Conservation (phyloP, 2,888 invertebrate species). For the Apamea monoglypha region DNA sequence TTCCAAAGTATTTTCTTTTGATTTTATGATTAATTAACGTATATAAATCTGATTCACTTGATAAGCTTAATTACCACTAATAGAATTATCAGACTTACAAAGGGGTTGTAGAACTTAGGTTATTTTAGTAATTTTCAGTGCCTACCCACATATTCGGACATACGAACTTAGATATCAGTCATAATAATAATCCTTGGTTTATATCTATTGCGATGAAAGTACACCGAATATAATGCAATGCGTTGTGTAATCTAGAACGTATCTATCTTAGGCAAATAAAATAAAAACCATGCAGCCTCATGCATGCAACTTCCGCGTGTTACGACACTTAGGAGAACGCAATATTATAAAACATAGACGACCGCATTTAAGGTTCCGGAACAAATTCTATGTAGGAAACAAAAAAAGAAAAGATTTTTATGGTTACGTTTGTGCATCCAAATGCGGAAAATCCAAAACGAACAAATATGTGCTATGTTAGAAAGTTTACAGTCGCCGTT, state of each 20-base stretch:
- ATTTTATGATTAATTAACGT: neutral
- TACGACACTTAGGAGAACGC: constrained; percentile 34
- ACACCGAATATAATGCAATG: constrained; percentile 25
- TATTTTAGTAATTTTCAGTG: neutral
- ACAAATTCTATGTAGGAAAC: constrained; percentile 48
- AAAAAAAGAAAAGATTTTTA: constrained; percentile 19
- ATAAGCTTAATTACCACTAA: no score
- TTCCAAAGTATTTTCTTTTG: constrained; percentile 77
- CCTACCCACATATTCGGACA: neutral
- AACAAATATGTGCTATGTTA: constrained; percentile 64
- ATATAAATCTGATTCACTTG: neutral
- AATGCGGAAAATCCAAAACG: constrained; percentile 64
- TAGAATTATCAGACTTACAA: neutral
- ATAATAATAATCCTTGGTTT: neutral
- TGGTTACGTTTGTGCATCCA: constrained; percentile 48
- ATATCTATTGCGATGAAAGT: constrained; percentile 44
- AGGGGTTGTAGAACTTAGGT: neutral
- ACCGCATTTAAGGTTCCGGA: constrained; percentile 42
- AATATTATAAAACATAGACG: constrained; percentile 27
- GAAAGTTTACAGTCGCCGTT: constrained; percentile 64
- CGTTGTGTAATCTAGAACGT: constrained; percentile 54
- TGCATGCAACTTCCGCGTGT: constrained; percentile 56
- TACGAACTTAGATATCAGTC: neutral
- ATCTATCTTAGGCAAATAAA: constrained; percentile 42
- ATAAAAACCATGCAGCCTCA: constrained; percentile 42